Conservation (phyloP, 2,888 invertebrate genomes). For the Ichneumon xanthorius region DNA sequence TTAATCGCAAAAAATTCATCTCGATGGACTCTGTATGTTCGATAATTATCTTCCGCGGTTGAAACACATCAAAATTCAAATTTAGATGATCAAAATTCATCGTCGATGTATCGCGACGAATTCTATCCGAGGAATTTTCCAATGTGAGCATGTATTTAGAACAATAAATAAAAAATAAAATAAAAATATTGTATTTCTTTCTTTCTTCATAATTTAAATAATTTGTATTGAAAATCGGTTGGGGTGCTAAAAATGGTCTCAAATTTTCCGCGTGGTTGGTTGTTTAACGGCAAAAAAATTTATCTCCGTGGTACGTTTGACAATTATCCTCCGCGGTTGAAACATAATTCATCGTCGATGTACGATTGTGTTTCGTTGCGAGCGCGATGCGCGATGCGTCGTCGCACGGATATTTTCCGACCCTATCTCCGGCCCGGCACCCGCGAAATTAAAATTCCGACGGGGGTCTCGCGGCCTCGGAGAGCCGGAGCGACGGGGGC, state of each 20-base stretch:
- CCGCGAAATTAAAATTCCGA: slow-evolving; percentile 80
- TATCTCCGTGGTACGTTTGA: neutral
- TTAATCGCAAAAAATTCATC: neutral
- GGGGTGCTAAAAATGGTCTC: neutral
- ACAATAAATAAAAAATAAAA: neutral
- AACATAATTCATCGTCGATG: neutral
- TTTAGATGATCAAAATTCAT: no score
- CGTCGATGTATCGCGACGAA: neutral
- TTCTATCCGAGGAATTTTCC: neutral
- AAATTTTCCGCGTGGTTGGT: neutral
- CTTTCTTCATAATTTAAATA: neutral
- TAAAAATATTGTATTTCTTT: neutral
- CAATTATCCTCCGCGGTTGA: neutral
- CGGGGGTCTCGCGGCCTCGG: slow-evolving; percentile 47
- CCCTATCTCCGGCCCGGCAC: slow-evolving; percentile 24
- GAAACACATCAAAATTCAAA: neutral
- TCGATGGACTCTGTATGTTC: neutral
- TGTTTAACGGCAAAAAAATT: neutral
- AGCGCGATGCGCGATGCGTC: neutral
- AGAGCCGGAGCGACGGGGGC: slow-evolving; percentile 4
- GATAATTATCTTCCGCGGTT: neutral
- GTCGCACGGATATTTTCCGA: slow-evolving; percentile 1
- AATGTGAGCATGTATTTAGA: slow-evolving; percentile 28
- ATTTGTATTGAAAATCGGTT: neutral
- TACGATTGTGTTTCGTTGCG: neutral